Percentiles rank a stretch among this genome's conserved stretches.
These are phyloP conservation scores for Petaurus breviceps DNA, from an alignment of 2,113 vertebrate species.

Conservation along the genomic window DNA sequence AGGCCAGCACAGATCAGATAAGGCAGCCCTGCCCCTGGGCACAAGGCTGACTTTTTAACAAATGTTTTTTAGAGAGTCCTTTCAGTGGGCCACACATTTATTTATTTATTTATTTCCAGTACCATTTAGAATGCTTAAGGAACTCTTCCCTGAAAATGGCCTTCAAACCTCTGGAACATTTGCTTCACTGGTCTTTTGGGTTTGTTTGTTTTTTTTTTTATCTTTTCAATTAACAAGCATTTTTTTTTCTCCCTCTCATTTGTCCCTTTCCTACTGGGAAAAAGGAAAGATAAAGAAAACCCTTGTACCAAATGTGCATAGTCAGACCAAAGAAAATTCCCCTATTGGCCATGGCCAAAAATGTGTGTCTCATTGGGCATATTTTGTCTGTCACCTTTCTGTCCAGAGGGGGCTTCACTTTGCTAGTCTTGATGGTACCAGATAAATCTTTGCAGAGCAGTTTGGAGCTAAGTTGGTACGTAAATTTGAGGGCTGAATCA, in stretches of 20 bases:
- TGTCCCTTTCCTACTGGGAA: background rate
- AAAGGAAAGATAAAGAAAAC: background rate
- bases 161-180: background rate
- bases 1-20: background rate
- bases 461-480: conserved; percentile 1
- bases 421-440: background rate
- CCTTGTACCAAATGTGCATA: background rate
- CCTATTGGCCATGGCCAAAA: background rate
- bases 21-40: background rate
- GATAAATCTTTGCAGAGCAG: background rate
- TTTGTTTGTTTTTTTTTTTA: background rate
- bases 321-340: background rate
- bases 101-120: no score
- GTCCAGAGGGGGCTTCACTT: background rate
- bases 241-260: background rate
- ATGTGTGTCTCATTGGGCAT: background rate
- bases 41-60: background rate
- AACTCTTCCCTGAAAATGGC: background rate
- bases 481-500: background rate
- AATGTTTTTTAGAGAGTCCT: background rate
- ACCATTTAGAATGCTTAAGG: background rate
- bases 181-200: background rate
- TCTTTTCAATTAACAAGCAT: background rate
- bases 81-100: background rate
- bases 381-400: background rate